These are phyloP conservation scores for Alectura lathami DNA, from an alignment of 2,113 vertebrate genomes.

Conservation along the genomic window DNA sequence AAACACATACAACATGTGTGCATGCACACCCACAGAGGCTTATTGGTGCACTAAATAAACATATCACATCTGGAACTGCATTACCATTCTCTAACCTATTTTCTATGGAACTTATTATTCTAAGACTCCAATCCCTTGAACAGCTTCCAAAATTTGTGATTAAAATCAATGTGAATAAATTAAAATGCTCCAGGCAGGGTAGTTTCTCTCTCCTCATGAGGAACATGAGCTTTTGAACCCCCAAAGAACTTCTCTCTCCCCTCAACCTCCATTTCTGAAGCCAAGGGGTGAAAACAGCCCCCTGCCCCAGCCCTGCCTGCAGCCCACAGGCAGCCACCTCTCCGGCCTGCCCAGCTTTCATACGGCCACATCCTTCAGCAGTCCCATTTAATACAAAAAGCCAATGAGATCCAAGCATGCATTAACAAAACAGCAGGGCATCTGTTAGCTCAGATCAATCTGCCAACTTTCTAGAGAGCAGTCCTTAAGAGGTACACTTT, in stretches of 20 bases:
- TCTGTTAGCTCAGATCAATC: not conserved
- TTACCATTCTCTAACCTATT: conserved; percentile 5
- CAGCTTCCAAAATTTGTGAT: conserved; percentile 24
- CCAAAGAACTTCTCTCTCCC: not conserved
- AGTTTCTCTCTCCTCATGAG: not conserved
- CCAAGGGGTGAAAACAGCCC: not conserved
- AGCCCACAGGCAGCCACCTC: not conserved
- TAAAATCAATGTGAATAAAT: conserved; percentile 49
- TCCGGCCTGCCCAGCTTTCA: not conserved
- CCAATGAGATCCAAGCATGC: not conserved
- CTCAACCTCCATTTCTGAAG: not conserved
- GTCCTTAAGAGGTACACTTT: not conserved
- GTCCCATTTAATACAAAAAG: not conserved
- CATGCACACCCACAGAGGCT: not conserved
- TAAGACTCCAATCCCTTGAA: conserved; percentile 35
- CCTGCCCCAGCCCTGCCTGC: not conserved
- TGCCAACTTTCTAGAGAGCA: not conserved
- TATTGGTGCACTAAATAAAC: not conserved
- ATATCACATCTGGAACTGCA: conserved; percentile 4
- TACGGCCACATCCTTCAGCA: not conserved
- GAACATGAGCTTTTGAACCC: not conserved
- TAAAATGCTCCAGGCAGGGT: conserved; percentile 19
- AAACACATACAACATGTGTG: not conserved
- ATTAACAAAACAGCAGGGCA: conserved; percentile 7
- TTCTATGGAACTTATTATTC: conserved; percentile 41